Evolutionary conservation across 1,140 invertebrate genomes (phyloP).

Genomic region (Ctenoplectra terminalis): DNA sequence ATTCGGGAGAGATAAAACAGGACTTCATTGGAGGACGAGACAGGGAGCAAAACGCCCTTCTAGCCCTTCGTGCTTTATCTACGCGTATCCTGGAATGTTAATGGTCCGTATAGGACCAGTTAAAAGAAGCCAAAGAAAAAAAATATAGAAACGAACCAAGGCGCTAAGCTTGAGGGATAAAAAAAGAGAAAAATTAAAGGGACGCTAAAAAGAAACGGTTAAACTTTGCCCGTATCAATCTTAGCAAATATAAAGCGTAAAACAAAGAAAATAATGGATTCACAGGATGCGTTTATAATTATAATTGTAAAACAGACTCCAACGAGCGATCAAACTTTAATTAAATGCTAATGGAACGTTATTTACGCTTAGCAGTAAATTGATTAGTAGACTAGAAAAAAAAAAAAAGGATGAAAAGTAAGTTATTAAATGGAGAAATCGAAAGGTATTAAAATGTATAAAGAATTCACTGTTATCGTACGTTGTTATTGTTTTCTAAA

Average conservation of each 20-base stretch:
- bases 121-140: neutral
- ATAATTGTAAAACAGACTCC: no score
- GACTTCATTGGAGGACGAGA: neutral
- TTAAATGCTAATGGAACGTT: no score
- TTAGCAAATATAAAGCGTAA: no score
- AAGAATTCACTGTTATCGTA: neutral
- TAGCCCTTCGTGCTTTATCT: slow-evolving; percentile 40
- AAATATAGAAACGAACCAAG: neutral
- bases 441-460: neutral
- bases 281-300: no score
- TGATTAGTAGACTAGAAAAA: neutral
- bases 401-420: neutral
- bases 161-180: no score
- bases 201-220: no score
- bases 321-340: no score
- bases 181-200: no score
- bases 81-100: slow-evolving; percentile 13
- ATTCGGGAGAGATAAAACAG: slow-evolving; percentile 53
- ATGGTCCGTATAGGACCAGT: neutral
- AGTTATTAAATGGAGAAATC: neutral
- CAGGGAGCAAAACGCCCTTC: slow-evolving; percentile 15
- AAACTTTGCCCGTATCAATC: no score
- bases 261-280: no score
- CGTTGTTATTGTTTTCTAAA: neutral
- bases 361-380: neutral